Conservation (phyloP, 1,140 invertebrate genomes). For the Formica exsecta region DNA sequence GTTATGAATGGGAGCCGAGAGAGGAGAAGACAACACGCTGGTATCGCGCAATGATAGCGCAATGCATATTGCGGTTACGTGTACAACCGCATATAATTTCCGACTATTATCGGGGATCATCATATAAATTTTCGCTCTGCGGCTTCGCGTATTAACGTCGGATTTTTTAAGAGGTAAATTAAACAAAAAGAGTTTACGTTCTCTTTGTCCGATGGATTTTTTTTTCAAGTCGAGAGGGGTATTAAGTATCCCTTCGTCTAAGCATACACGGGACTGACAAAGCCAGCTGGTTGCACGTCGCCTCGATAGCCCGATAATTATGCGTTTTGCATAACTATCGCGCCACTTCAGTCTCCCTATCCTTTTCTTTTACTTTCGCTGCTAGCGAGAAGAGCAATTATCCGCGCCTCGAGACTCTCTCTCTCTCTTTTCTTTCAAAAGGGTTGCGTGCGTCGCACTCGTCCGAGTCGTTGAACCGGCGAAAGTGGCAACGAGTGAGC, state of each 20-base stretch:
- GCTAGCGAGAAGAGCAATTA: conserved; percentile 63
- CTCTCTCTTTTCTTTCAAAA: not conserved
- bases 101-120: conserved; percentile 22
- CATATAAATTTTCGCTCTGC: conserved; percentile 6
- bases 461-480: conserved; percentile 49
- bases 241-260: not conserved
- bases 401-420: conserved; percentile 15
- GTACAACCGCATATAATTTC: conserved; percentile 22
- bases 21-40: conserved; percentile 1
- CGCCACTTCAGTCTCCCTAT: not conserved
- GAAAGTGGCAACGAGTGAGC: conserved; percentile 20
- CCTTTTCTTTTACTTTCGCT: conserved; percentile 50
- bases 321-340: conserved; percentile 55
- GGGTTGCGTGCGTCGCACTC: conserved; percentile 61
- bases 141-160: not conserved
- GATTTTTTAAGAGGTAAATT: not conserved
- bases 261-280: too few species aligned
- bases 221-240: not conserved
- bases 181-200: not conserved
- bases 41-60: conserved; percentile 29
- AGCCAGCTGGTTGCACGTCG: not conserved
- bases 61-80: conserved; percentile 53
- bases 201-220: not conserved
- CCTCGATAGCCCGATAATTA: conserved; percentile 1
- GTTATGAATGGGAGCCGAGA: conserved; percentile 67